Evolutionary conservation across 2,113 vertebrate genomes (phyloP), one percentile per base, ranked within the genome.

Genomic region (Eurypyga helias): DNA sequence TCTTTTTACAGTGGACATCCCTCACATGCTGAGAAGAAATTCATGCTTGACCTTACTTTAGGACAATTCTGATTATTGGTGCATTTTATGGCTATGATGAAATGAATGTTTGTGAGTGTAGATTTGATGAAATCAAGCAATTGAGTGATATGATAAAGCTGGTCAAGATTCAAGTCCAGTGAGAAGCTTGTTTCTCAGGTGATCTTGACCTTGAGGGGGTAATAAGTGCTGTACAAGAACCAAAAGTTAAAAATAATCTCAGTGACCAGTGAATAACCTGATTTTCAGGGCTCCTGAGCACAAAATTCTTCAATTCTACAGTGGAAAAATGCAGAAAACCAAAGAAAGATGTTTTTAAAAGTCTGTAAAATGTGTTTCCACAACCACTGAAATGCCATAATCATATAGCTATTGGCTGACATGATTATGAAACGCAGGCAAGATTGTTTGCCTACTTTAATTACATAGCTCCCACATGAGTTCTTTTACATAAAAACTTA

Each of bases 401-500:
- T 87, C 78, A 29, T 76, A 72, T 41, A 93, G 62, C 41, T 90
- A 36, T 80, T 87, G 78, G 15, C 36, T 93, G 66, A 93, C 49
- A 36, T 78, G 60, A 89, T 90, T 96, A 87, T n/a, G 96, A 86
- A 87, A 72, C 43, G 83, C 34, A 91, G 48, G 61, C 38, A 91
- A 75, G 45, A 94, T 57, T 85, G 78, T 85, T 91, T 96, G 54
- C 73, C 49, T 93, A 72, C 67, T 94, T 69, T 93, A 85, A 96
- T 87, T 85, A 76, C 54, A 72, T 69, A 69, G 81, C 46, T 90
- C 90, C 82, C 84, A 87, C 72, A 41, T 87, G 87, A 91, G 29
- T 79, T 94, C 78, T 83, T 96, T 83, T 69, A 83, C 78, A 97
- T 76, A 89, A 94, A 96, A 96, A 36, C 78, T 95, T 89, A 93